A percentile compares a stretch with the other conserved stretches of the same genome.
phyloP scores from a whole-genome alignment of 2,113 vertebrate genomes.

The Bufo gargarizans region DNA sequence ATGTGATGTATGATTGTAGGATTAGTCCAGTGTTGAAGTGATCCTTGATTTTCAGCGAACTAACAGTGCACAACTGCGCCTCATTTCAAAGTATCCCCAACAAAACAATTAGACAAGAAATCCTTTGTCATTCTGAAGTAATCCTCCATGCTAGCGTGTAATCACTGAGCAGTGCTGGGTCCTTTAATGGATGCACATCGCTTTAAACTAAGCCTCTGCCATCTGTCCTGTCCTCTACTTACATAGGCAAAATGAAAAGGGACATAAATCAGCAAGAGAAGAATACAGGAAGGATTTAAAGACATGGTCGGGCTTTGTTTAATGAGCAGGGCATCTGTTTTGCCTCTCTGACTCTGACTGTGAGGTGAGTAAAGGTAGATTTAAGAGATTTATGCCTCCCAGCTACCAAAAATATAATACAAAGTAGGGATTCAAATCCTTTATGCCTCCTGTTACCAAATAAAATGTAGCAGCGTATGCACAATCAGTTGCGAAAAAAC shows the following conservation, averaged over 20 bases:
- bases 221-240: conserved; percentile 56
- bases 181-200: conserved; percentile 53
- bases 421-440: not conserved
- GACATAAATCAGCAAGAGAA: conserved; percentile 33
- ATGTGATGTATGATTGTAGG: not conserved
- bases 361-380: conserved; percentile 31
- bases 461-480: not conserved
- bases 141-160: conserved; percentile 50
- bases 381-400: conserved; percentile 11
- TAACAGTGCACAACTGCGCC: not conserved
- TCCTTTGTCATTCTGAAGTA: conserved; percentile 54
- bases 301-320: conserved; percentile 21
- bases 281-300: conserved; percentile 45
- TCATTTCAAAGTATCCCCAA: conserved; percentile 19
- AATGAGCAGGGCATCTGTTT: conserved; percentile 36
- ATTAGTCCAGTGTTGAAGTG: not conserved
- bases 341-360: conserved; percentile 4
- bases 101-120: conserved; percentile 55
- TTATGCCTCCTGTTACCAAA: not conserved
- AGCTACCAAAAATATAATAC: not conserved
- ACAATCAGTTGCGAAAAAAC: not conserved
- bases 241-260: conserved; percentile 40
- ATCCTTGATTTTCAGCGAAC: not conserved
- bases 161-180: conserved; percentile 38
- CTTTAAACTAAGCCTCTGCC: conserved; percentile 55